These are phyloP conservation scores for Rattus norvegicus DNA, from an alignment of 2,113 vertebrate species.

Conservation along the genomic window DNA sequence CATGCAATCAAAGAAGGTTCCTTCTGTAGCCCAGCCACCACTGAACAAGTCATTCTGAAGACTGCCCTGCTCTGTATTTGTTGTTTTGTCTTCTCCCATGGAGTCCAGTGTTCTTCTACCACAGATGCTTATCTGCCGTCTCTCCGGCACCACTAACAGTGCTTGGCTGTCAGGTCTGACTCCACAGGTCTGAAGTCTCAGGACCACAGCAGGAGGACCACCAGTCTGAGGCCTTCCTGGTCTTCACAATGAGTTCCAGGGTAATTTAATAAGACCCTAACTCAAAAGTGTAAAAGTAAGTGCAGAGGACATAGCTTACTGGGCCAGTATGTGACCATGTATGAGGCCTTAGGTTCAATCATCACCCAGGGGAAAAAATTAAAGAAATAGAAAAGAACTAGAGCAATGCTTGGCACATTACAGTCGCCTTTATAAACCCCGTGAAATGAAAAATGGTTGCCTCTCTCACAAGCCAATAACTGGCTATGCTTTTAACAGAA, in stretches of 20 bases:
- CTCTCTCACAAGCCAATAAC: neutral
- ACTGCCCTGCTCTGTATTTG: neutral
- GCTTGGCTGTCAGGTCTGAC: neutral
- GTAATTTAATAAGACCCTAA: neutral
- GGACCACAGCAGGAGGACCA: neutral
- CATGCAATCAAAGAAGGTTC: neutral
- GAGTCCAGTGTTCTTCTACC: neutral
- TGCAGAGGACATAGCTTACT: neutral
- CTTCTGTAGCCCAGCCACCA: neutral
- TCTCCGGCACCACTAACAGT: neutral
- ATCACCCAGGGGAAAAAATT: neutral
- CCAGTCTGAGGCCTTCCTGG: neutral
- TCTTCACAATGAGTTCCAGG: neutral
- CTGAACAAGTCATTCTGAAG: neutral
- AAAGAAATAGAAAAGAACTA: neutral
- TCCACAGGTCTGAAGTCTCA: neutral
- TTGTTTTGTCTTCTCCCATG: constrained; percentile 10
- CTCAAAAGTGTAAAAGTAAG: neutral
- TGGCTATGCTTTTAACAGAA: neutral
- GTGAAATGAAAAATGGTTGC: neutral
- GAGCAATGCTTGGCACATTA: neutral
- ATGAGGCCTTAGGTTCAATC: neutral
- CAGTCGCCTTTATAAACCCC: constrained; percentile 8
- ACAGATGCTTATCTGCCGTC: neutral
- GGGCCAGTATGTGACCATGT: neutral